phyloP scores from a whole-genome alignment of 2,888 invertebrate genomes.

The Dryobotodes eremita region DNA sequence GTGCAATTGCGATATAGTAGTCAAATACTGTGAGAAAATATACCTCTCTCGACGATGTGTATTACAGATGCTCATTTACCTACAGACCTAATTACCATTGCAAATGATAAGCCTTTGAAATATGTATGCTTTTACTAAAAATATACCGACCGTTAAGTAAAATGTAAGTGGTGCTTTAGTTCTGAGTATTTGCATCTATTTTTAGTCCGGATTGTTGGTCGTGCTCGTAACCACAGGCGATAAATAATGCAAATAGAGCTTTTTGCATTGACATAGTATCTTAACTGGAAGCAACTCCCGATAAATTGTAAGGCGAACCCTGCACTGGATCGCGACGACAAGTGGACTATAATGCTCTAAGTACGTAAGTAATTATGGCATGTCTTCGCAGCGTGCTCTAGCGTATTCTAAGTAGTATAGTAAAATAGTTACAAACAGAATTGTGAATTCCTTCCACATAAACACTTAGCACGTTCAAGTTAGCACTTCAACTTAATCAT shows the following conservation, averaged over 20 bases:
- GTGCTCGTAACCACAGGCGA: slow-evolving; percentile 79
- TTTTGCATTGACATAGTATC: slow-evolving; percentile 74
- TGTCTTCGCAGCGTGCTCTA: slow-evolving; percentile 11
- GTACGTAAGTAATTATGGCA: slow-evolving; percentile 36
- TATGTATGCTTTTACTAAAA: slow-evolving; percentile 65
- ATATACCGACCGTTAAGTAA: slow-evolving; percentile 67
- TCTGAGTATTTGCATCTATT: slow-evolving; percentile 80
- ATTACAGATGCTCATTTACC: slow-evolving; percentile 43
- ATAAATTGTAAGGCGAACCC: slow-evolving; percentile 49
- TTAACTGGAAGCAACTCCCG: slow-evolving; percentile 65
- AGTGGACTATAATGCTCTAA: slow-evolving; percentile 38
- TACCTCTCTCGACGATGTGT: slow-evolving; percentile 18
- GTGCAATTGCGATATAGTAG: slow-evolving; percentile 46
- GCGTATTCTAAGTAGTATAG: slow-evolving; percentile 2
- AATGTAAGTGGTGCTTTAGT: slow-evolving; percentile 74
- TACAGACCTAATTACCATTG: slow-evolving; percentile 56
- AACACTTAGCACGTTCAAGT: slow-evolving; percentile 23
- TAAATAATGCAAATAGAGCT: slow-evolving; percentile 82
- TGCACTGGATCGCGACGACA: slow-evolving; percentile 39
- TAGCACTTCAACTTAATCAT: slow-evolving; percentile 37
- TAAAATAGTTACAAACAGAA: slow-evolving; percentile 8
- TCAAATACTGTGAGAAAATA: slow-evolving; percentile 51
- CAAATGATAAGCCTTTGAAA: slow-evolving; percentile 57
- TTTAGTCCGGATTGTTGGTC: slow-evolving; percentile 83
- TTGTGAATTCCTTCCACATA: slow-evolving; percentile 23